A percentile compares a stretch with the other conserved stretches of the same genome.
Evolutionary conservation across 1,140 invertebrate genomes (phyloP).

Genomic region (Holotrichia oblita): DNA sequence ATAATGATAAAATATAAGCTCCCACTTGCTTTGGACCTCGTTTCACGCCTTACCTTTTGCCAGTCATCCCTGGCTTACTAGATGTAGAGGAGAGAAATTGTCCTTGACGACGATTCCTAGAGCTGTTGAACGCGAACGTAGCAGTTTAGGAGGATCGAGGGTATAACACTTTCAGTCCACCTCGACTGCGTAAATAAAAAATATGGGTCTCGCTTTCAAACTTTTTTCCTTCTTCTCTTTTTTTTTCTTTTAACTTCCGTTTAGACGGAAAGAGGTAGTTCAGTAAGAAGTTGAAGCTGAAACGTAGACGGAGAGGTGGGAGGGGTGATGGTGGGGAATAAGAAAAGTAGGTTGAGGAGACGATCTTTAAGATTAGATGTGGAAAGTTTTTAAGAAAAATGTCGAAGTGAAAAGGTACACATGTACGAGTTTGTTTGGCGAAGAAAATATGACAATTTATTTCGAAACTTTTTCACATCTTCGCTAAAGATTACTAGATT

Average conservation of each 20-base stretch:
- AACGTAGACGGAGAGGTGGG: too few relatives aligned
- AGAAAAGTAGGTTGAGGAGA: too few relatives aligned
- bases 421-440: neutral
- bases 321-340: too few relatives aligned
- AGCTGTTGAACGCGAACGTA: neutral
- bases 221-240: neutral
- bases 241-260: conserved; percentile 6
- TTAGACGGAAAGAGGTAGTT: neutral
- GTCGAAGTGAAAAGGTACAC: neutral
- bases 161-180: neutral
- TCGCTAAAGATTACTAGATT: too few relatives aligned
- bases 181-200: conserved; percentile 6
- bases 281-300: neutral
- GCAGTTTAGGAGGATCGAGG: neutral
- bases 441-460: too few relatives aligned
- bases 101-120: neutral
- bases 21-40: neutral
- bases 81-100: conserved; percentile 2
- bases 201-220: conserved; percentile 6
- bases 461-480: too few relatives aligned
- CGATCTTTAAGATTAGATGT: neutral
- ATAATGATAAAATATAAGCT: conserved; percentile 46
- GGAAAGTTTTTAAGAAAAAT: neutral
- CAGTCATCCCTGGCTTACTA: neutral
- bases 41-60: neutral